Base-by-base conservation (phyloP, 2,113 vertebrate species). In the Chunga burmeisteri region DNA sequence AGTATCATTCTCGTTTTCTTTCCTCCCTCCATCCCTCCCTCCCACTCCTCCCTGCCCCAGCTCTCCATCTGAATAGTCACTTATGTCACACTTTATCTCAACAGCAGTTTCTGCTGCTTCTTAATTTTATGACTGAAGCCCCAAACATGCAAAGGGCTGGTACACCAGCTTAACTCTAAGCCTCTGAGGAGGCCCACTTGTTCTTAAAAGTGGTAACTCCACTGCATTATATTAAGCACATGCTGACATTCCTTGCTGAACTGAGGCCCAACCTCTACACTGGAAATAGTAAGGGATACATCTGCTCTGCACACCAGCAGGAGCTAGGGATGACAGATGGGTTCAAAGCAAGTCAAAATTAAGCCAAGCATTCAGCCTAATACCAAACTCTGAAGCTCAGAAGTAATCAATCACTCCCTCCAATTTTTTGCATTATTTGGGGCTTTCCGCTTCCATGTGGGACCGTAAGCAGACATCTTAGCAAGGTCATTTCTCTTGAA, bases 221-320 rank as follows among this genome's bases (percentile, higher is more conserved):
- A 42, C 47, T 40, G n/a, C 53, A 95, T 95, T 94, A 94, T 93
- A 91, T 95, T 65, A 89, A 91, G 62, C 29, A 62, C 50, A 46
- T 47, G 58, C 56, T 82, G 86, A 88, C 94, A 94, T 67, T 95
- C 50, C 81, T 91, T 16, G 9, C 84, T 93, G 91, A 94, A 83
- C 26, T 7, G 3, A 14, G 38, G 40, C 46, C 53, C 36, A 47
- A 34, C 22, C 20, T 73, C 46, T 30, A 53, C 65, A 72, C 91
- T 90, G 86, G 87, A 95, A 95, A 92, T 85, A 94, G 86, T 62
- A 95, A 72, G 71, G 71, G 62, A 85, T 85, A 88, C 72, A 94
- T 94, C 84, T 91, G 78, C 23, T 88, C 67, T 90, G 67, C 89
- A 85, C 66, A 94, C 26, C 46, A 95, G 53, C 59, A 92, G 77